phyloP scores from a whole-genome alignment of 2,888 invertebrate genomes.

The Latrodectus elegans region DNA sequence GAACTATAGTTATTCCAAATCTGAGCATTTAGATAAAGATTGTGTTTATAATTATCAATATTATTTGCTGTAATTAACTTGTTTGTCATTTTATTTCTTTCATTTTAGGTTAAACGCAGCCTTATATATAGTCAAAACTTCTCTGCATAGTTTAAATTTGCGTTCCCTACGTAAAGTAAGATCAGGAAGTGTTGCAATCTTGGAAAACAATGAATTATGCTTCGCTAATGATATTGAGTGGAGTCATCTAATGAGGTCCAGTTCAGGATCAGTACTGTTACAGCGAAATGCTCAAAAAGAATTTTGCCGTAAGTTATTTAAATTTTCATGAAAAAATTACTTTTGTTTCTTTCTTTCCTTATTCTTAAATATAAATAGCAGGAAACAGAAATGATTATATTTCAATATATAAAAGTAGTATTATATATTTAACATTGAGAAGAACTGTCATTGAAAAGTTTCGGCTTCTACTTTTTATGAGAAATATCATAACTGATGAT shows the following conservation, averaged over 20 bases:
- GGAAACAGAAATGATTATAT: too few relatives aligned
- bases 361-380: too few relatives aligned
- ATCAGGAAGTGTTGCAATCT: constrained; percentile 90
- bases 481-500: too few relatives aligned
- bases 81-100: background rate
- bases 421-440: too few relatives aligned
- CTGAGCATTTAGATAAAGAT: too few relatives aligned
- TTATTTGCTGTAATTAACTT: background rate
- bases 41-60: too few relatives aligned
- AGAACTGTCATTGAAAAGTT: too few relatives aligned
- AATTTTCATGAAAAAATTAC: background rate
- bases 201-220: constrained; percentile 91
- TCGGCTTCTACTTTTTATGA: too few relatives aligned
- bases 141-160: constrained; percentile 87
- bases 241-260: constrained; percentile 83
- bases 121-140: constrained; percentile 91
- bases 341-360: too few relatives aligned
- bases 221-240: constrained; percentile 90
- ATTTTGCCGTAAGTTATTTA: constrained; percentile 82
- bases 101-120: constrained; percentile 78
- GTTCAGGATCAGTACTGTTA: constrained; percentile 83
- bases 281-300: constrained; percentile 83
- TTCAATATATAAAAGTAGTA: too few relatives aligned
- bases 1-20: background rate
- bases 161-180: constrained; percentile 88